Percentiles rank a stretch among this genome's conserved stretches.
Conservation (phyloP, 2,888 invertebrate species). For the Yponomeuta evonymella region DNA sequence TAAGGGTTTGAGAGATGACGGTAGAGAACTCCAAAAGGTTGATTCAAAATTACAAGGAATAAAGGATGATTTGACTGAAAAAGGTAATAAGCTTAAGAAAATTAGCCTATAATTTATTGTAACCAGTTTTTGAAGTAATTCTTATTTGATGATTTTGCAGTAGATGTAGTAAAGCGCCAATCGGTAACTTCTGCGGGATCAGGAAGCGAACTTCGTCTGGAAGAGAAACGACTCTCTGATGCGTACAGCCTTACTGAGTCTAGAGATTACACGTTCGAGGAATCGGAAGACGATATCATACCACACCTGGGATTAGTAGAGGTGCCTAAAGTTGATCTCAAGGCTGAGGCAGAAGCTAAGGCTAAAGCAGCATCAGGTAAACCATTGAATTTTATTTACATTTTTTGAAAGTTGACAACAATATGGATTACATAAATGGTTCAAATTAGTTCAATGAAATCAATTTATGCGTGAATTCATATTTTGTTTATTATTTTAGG, state of each 20-base stretch:
- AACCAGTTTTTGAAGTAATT: not conserved
- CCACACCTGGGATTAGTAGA: conserved; percentile 64
- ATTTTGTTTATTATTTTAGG: conserved; percentile 1
- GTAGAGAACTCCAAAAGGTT: conserved; percentile 34
- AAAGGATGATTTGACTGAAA: conserved; percentile 44
- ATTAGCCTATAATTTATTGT: not conserved
- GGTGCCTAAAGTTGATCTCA: conserved; percentile 38
- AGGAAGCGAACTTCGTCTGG: conserved; percentile 60
- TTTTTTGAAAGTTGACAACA: not conserved
- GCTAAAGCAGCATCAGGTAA: conserved; percentile 36
- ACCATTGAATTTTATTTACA: not conserved
- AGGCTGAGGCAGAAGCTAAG: conserved; percentile 33
- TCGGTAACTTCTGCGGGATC: conserved; percentile 68
- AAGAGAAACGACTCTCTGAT: conserved; percentile 68
- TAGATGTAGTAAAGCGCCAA: conserved; percentile 52
- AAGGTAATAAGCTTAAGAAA: conserved; percentile 34
- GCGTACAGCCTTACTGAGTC: conserved; percentile 70
- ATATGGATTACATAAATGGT: not conserved
- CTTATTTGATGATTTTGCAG: conserved; percentile 25
- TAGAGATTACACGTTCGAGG: conserved; percentile 71
- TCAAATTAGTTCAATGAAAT: not conserved
- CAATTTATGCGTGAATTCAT: not conserved
- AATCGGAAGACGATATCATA: conserved; percentile 70
- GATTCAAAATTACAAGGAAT: conserved; percentile 34
- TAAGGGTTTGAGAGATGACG: conserved; percentile 25